Evolutionary conservation across 2,797 vertebrate species (phyloP), one percentile per base, ranked within the genome.

Genomic region (Lithobates pipiens): DNA sequence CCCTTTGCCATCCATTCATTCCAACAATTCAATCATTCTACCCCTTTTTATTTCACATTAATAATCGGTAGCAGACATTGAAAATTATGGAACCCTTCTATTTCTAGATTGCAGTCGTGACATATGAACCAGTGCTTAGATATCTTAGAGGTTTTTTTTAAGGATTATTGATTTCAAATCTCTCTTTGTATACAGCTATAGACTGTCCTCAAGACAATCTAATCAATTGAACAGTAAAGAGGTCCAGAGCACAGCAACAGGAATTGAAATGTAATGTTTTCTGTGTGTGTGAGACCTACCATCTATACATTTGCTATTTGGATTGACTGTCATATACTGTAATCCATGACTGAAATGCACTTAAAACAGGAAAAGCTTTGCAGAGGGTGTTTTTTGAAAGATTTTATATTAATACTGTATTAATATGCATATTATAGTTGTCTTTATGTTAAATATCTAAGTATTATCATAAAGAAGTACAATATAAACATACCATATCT

Each of bases 221-320:
- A 67, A 67, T 67, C 65, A 67, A 67, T 25, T n/a, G n/a, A 65
- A 65, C 61, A 65, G 69, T 34, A 18, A 61, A 61, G 54, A 61
- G 54, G 21, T 23, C 54, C 21, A 21, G 42, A 25, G 16, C 25
- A 36, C 34, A 76, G 11, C 44, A 21, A 54, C 25, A 67, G 25
- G 13, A 67, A 67, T 67, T 29, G 2, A 67, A 67, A 25, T 67
- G 25, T 27, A 7, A 23, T 27, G n/a, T 10, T 25, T 67, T 67
- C 25, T 67, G n/a, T 67, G 65, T 67, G 2, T 67, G 65, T 54
- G 4, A 13, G 44, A 67, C 10, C 39, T 39, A 39, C 9, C 21
- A 67, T 67, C 25, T 67, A n/a, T 67, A 23, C n/a, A n/a, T 13
- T 27, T 67, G 25, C 3, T 13, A 29, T 67, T 13, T 67, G 25